phyloP scores from a whole-genome alignment of 2,113 vertebrate species.

The Mohoua ochrocephala region DNA sequence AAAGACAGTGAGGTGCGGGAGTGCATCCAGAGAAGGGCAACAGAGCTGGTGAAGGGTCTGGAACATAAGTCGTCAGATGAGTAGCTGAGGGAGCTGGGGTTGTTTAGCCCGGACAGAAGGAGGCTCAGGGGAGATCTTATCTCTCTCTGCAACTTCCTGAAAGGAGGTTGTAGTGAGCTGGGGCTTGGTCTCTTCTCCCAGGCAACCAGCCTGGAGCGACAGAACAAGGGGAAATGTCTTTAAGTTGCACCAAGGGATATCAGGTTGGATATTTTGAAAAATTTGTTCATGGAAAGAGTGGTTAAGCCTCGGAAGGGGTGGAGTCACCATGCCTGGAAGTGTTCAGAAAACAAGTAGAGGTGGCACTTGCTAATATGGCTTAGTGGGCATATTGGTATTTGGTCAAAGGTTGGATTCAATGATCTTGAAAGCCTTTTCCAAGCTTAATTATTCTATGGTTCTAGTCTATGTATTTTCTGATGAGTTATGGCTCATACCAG shows the following conservation, averaged over 20 bases:
- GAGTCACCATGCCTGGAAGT: background rate
- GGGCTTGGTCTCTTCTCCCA: background rate
- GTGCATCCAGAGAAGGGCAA: background rate
- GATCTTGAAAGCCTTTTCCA: background rate
- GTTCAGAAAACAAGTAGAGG: fast-evolving
- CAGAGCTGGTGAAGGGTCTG: background rate
- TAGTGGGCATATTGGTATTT: background rate
- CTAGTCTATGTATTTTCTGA: background rate
- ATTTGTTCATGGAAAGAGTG: background rate
- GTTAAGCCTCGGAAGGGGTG: background rate
- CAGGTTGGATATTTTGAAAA: background rate
- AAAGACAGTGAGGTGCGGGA: background rate
- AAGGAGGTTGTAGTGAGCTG: background rate
- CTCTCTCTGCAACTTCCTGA: background rate
- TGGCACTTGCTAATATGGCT: background rate
- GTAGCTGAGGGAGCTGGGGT: background rate
- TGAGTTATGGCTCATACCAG: fast-evolving
- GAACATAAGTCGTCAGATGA: background rate
- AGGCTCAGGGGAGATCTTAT: too few relatives aligned
- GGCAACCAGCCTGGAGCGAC: fast-evolving
- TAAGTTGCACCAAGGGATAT: background rate
- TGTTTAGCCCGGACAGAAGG: background rate
- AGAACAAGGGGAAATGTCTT: background rate
- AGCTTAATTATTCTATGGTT: background rate
- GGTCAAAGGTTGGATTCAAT: background rate